These are phyloP conservation scores for Calliscelio sp. DNA, from an alignment of 2,888 invertebrate genomes.

Conservation along the genomic window DNA sequence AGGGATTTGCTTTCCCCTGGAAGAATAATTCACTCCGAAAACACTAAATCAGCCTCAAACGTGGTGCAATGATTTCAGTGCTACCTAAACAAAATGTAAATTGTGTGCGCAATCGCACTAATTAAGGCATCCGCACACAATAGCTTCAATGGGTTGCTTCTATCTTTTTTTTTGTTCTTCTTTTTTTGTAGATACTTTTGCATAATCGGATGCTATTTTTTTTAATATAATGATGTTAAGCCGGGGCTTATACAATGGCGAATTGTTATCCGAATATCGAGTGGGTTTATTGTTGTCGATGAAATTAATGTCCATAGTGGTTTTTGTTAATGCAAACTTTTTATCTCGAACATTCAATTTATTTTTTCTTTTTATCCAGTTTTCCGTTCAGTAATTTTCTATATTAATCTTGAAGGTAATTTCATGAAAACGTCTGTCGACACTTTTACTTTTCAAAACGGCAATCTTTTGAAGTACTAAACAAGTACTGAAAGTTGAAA, in stretches of 20 bases:
- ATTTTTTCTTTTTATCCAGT: background rate
- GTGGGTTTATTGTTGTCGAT: too few species aligned
- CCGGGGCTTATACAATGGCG: too few species aligned
- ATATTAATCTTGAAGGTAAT: background rate
- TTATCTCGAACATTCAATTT: too few species aligned
- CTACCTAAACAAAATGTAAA: background rate
- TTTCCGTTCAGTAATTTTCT: background rate
- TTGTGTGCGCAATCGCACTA: slow-evolving; percentile 5
- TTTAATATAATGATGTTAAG: too few species aligned
- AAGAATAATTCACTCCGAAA: slow-evolving; percentile 43
- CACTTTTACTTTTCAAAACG: background rate
- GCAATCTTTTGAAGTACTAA: slow-evolving; percentile 6
- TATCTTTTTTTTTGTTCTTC: too few species aligned
- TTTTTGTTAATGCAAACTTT: too few species aligned
- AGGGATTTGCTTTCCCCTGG: slow-evolving; percentile 30
- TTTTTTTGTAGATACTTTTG: background rate
- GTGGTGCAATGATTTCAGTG: background rate
- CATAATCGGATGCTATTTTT: background rate
- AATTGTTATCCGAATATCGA: too few species aligned
- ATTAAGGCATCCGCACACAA: background rate
- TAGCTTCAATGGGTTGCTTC: background rate
- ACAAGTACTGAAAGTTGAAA: slow-evolving; percentile 1
- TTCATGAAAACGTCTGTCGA: background rate
- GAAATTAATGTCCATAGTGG: too few species aligned
- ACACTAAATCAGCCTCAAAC: background rate